Conservation (phyloP, 2,113 vertebrate species). For the Scolopax mira region DNA sequence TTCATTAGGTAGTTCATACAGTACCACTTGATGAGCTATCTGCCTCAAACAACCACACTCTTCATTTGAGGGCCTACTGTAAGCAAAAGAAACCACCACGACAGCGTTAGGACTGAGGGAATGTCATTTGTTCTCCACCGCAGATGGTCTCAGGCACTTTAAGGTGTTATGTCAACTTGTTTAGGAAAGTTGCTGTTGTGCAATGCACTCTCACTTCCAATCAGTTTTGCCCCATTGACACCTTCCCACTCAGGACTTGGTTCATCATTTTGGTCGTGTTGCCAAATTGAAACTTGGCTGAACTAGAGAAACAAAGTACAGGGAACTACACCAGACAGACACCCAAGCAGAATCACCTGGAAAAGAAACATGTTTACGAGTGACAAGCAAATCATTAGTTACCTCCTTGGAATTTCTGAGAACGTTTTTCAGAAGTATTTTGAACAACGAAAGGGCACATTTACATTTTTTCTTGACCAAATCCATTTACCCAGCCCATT, state of each 20-base stretch:
- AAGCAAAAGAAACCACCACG: slow-evolving; percentile 5
- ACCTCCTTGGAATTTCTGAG: not conserved
- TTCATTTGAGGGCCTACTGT: slow-evolving; percentile 26
- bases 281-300: not conserved
- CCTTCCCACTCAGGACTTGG: not conserved
- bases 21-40: slow-evolving; percentile 28
- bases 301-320: not conserved
- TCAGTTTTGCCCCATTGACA: not conserved
- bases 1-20: slow-evolving; percentile 49
- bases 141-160: slow-evolving; percentile 41
- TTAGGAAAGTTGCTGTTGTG: slow-evolving; percentile 19
- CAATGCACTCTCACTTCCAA: not conserved
- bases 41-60: not conserved
- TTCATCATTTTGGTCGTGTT: not conserved
- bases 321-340: not conserved
- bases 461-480: not conserved
- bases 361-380: not conserved
- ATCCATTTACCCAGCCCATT: not conserved
- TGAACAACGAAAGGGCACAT: not conserved
- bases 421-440: not conserved
- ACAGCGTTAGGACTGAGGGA: not conserved
- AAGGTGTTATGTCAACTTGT: not conserved
- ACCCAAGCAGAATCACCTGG: not conserved
- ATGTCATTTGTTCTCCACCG: not conserved
- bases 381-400: not conserved